Conservation (phyloP, 2,113 vertebrate species). For the Oryzias celebensis region DNA sequence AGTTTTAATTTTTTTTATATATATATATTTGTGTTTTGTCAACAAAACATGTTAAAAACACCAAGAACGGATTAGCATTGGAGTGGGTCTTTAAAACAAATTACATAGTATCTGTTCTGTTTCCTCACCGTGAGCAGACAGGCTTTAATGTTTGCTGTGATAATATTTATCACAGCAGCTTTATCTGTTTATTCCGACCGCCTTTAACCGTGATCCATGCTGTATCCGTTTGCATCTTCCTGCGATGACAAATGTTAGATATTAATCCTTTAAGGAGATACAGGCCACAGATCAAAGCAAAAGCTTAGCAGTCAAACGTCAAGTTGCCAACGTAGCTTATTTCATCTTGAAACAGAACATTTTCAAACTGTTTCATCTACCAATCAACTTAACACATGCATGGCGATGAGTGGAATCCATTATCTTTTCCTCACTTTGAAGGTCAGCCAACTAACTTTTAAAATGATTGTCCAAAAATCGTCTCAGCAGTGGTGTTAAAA, state of each 20-base stretch:
- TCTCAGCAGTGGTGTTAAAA: constrained; percentile 57
- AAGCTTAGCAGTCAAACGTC: constrained; percentile 37
- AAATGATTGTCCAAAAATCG: constrained; percentile 64
- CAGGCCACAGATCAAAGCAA: constrained; percentile 44
- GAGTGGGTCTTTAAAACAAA: no score
- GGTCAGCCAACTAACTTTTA: constrained; percentile 76
- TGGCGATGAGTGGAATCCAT: constrained; percentile 66
- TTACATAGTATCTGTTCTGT: no score
- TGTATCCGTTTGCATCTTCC: constrained; percentile 25
- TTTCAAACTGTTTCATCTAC: constrained; percentile 59
- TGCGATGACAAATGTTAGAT: constrained; percentile 36
- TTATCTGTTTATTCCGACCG: constrained; percentile 30
- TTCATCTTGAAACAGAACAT: constrained; percentile 57
- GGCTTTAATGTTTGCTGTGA: constrained; percentile 32
- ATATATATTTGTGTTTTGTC: no score
- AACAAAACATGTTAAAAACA: no score
- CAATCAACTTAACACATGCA: constrained; percentile 70
- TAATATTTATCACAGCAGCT: not conserved
- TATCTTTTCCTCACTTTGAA: constrained; percentile 65
- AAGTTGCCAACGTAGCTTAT: constrained; percentile 43
- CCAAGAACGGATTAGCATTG: no score
- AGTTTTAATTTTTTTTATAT: no score
- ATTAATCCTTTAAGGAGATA: constrained; percentile 43
- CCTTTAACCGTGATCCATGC: constrained; percentile 18
- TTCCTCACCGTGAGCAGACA: not conserved